These are phyloP conservation scores for Bombyx huttoni DNA, from an alignment of 2,888 invertebrate species.

Conservation along the genomic window DNA sequence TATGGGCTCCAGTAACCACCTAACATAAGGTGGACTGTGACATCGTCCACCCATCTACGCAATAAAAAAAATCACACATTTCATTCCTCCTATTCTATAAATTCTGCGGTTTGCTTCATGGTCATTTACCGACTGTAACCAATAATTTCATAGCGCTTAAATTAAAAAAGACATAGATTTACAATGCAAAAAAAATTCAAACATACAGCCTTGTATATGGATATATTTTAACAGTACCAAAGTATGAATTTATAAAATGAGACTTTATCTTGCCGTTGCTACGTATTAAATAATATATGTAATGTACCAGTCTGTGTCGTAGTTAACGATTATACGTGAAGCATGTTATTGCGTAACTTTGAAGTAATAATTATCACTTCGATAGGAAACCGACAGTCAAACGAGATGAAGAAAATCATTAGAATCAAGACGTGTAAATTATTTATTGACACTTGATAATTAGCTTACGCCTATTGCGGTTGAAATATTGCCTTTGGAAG, in stretches of 20 bases:
- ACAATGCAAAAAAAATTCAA: too few species aligned
- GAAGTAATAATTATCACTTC: slow-evolving; percentile 21
- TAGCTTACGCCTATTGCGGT: not conserved
- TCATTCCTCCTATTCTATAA: too few species aligned
- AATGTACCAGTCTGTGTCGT: slow-evolving; percentile 2
- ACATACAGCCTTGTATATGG: too few species aligned
- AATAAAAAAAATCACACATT: too few species aligned
- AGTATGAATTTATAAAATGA: not conserved
- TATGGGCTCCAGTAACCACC: too few species aligned
- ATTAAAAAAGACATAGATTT: too few species aligned
- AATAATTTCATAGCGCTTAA: too few species aligned
- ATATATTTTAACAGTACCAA: not conserved
- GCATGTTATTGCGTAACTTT: slow-evolving; percentile 17
- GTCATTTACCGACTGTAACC: too few species aligned
- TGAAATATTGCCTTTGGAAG: too few species aligned
- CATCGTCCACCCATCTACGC: too few species aligned
- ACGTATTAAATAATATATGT: not conserved
- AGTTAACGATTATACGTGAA: slow-evolving; percentile 10
- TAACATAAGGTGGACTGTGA: too few species aligned
- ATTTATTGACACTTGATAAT: slow-evolving; percentile 4
- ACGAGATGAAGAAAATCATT: slow-evolving; percentile 10
- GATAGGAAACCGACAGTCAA: slow-evolving; percentile 22
- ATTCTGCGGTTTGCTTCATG: too few species aligned
- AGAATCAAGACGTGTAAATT: slow-evolving; percentile 16
- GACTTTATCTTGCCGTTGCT: not conserved